Conservation (phyloP, 2,797 vertebrate genomes). For the Balearica regulorum region DNA sequence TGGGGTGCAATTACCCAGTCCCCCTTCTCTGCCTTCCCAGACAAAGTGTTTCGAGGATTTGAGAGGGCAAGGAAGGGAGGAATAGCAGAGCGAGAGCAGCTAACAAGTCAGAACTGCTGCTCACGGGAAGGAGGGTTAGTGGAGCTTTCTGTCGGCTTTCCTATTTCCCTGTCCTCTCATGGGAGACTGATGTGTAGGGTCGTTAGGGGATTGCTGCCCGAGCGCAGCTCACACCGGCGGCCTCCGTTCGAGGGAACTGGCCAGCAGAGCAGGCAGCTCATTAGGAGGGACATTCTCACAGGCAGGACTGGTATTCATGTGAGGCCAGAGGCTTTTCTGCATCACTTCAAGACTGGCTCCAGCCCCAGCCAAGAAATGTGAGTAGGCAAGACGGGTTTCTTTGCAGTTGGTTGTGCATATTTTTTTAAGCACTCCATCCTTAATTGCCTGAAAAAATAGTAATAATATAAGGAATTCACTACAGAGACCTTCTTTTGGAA, state of each 20-base stretch:
- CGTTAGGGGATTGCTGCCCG: not conserved
- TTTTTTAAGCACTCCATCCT: not conserved
- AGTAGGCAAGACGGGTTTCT: not conserved
- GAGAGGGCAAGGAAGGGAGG: not conserved
- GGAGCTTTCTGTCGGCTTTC: not conserved
- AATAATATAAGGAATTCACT: not conserved
- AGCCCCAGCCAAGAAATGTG: not conserved
- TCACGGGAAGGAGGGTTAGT: not conserved
- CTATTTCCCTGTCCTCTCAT: not conserved
- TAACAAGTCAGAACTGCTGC: not conserved
- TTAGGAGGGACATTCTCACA: not conserved
- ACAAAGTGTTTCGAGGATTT: not conserved
- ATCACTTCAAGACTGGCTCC: not conserved
- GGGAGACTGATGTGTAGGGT: not conserved
- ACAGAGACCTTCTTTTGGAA: not conserved
- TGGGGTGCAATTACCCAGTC: not conserved
- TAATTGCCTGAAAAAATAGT: not conserved
- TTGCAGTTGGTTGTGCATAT: not conserved
- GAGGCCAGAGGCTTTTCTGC: not conserved
- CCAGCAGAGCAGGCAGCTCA: not conserved
- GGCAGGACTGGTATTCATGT: not conserved
- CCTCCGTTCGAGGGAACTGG: not conserved
- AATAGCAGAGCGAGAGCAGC: not conserved
- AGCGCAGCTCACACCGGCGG: not conserved
- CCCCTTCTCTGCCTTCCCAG: not conserved